Conservation (phyloP, 2,888 invertebrate genomes). For the Myathropa florea region DNA sequence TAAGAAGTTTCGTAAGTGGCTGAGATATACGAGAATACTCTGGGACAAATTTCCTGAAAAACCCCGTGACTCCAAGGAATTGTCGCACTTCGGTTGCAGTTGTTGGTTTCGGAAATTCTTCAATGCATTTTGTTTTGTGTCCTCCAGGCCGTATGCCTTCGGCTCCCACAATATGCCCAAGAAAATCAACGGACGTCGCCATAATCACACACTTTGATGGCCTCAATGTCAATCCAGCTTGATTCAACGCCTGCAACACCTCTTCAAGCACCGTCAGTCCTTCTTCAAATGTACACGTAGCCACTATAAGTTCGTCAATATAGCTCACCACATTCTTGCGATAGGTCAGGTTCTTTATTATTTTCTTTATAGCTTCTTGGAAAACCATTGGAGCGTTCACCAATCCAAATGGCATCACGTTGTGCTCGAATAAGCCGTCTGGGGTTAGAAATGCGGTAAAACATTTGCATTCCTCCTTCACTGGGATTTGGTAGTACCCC, state of each 20-base stretch:
- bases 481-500: conserved; percentile 19
- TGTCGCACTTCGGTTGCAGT: conserved; percentile 71
- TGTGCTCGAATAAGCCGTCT: conserved; percentile 75
- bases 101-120: conserved; percentile 49
- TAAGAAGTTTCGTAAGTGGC: conserved; percentile 65
- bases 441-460: conserved; percentile 8
- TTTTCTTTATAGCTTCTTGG: conserved; percentile 73
- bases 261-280: background rate
- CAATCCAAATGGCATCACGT: conserved; percentile 75
- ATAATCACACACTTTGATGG: background rate
- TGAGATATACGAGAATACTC: conserved; percentile 61
- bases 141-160: background rate
- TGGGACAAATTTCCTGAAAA: conserved; percentile 73
- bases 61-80: conserved; percentile 73
- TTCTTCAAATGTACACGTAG: background rate
- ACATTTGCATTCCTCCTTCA: background rate
- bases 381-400: conserved; percentile 73
- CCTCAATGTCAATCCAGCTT: background rate
- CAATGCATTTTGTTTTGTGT: background rate
- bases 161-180: background rate
- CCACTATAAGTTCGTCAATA: conserved; percentile 26
- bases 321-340: background rate
- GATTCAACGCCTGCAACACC: background rate
- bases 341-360: conserved; percentile 60
- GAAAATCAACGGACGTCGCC: background rate